These are phyloP conservation scores for Agrochola lota DNA, from an alignment of 2,888 invertebrate genomes.

Conservation along the genomic window DNA sequence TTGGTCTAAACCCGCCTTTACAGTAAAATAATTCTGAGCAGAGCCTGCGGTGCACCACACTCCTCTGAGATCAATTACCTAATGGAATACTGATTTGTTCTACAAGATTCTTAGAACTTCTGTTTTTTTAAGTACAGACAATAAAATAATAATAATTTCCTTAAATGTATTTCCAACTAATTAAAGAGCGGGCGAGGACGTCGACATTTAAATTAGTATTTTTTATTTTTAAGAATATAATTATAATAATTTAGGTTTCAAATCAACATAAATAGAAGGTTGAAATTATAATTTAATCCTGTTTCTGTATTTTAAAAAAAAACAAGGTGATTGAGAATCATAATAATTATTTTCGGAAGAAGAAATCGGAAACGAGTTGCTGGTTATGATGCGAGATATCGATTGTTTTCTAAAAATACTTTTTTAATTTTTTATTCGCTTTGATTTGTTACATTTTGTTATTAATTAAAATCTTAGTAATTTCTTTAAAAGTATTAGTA, in stretches of 20 bases:
- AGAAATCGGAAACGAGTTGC: not conserved
- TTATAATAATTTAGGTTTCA: not conserved
- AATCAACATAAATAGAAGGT: constrained; percentile 6
- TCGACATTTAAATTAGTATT: constrained; percentile 1
- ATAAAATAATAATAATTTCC: not conserved
- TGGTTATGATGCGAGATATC: not conserved
- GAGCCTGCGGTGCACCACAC: constrained; percentile 9
- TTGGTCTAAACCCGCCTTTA: no score
- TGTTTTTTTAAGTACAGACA: not conserved
- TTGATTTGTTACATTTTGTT: not conserved
- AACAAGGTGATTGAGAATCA: constrained; percentile 13
- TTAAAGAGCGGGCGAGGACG: not conserved
- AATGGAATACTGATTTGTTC: not conserved
- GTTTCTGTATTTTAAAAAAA: not conserved
- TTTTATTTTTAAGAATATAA: not conserved
- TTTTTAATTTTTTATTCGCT: not conserved
- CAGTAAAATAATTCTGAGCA: constrained; percentile 3
- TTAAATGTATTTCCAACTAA: not conserved
- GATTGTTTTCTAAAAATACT: not conserved
- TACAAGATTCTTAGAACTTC: not conserved
- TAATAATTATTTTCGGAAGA: not conserved
- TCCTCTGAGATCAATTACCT: not conserved
- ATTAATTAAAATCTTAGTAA: not conserved
- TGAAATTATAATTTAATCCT: not conserved
- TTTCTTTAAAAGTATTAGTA: no score